Evolutionary conservation across 2,797 vertebrate genomes (phyloP).

Genomic region (Pyrocephalus nanus): DNA sequence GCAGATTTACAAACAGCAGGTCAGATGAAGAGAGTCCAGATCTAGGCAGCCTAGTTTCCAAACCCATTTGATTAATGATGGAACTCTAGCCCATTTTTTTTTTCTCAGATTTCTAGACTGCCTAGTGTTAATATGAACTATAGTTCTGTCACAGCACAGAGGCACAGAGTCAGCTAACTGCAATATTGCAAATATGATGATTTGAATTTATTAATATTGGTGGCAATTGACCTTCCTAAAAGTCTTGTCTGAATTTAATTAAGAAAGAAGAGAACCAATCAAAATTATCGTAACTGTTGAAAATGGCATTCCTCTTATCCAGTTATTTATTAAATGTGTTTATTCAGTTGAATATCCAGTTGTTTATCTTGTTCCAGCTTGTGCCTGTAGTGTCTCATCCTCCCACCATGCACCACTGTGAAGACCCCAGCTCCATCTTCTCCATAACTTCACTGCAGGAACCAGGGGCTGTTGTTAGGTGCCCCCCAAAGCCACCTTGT

Average conservation of each 20-base stretch:
- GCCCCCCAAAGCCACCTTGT: not conserved
- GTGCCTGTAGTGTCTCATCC: not conserved
- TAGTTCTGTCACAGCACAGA: not conserved
- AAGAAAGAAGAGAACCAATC: not conserved
- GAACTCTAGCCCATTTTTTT: not conserved
- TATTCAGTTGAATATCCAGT: not conserved
- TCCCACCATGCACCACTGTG: not conserved
- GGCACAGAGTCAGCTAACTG: not conserved
- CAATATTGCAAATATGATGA: not conserved
- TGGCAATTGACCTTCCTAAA: not conserved
- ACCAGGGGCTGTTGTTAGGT: not conserved
- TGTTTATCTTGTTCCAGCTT: not conserved
- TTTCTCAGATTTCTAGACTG: not conserved
- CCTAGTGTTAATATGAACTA: not conserved
- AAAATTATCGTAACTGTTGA: not conserved
- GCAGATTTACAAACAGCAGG: not conserved
- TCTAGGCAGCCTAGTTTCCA: not conserved
- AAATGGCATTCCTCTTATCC: not conserved
- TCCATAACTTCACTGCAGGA: not conserved
- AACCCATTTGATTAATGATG: not conserved
- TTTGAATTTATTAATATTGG: not conserved
- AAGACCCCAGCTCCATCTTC: not conserved
- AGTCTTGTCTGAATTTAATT: not conserved
- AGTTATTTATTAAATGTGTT: not conserved
- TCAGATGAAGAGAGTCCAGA: not conserved